Conservation (phyloP, 1,140 invertebrate species). For the Philotrypesis tridentata region DNA sequence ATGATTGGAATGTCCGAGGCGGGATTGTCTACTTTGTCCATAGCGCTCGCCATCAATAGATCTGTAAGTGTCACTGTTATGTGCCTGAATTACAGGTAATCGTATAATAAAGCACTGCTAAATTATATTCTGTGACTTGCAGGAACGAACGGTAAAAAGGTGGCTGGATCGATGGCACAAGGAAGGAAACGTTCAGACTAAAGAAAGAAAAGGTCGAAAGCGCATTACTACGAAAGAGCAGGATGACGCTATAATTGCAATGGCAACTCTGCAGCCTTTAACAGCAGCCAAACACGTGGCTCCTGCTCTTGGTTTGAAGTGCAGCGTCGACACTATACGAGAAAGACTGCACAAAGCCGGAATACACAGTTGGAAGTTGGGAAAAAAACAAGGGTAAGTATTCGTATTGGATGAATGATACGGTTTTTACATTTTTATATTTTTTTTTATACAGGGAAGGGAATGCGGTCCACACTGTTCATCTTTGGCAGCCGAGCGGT, state of each 20-base stretch:
- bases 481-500: constrained; percentile 71
- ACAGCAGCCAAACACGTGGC: constrained; percentile 71
- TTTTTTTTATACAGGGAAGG: constrained; percentile 61
- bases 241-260: constrained; percentile 70
- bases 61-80: constrained; percentile 61
- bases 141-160: constrained; percentile 71
- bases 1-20: constrained; percentile 73
- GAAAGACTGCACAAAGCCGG: constrained; percentile 71
- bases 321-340: constrained; percentile 71
- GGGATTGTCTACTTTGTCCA: constrained; percentile 71
- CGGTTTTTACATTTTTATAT: too few species aligned
- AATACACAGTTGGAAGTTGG: constrained; percentile 72
- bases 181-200: constrained; percentile 72
- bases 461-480: constrained; percentile 70
- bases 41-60: constrained; percentile 71
- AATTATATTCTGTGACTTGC: constrained; percentile 17
- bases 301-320: constrained; percentile 69
- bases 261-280: constrained; percentile 70
- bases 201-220: constrained; percentile 70
- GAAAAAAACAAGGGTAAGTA: constrained; percentile 69
- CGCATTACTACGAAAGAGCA: constrained; percentile 72
- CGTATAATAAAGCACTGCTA: constrained; percentile 11
- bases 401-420: not conserved
- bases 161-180: constrained; percentile 72
- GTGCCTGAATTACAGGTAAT: constrained; percentile 2